Evolutionary conservation across 2,888 invertebrate genomes (phyloP).

Genomic region (Cantharis lateralis): DNA sequence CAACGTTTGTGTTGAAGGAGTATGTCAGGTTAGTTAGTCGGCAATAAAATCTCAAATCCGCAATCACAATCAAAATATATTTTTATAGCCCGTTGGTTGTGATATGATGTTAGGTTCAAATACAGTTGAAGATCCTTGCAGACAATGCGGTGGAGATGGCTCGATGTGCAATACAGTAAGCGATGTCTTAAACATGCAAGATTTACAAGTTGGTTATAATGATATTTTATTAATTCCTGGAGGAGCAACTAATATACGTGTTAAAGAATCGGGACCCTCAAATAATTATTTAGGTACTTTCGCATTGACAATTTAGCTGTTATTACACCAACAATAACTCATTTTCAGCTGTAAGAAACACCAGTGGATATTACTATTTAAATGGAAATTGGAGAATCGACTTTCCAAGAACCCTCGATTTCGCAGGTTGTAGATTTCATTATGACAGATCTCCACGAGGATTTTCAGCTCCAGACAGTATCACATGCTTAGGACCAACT

Average conservation of each 20-base stretch:
- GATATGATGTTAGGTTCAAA: constrained; percentile 91
- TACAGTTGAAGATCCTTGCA: constrained; percentile 86
- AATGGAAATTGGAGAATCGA: constrained; percentile 96
- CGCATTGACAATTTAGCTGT: background rate
- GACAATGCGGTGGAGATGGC: constrained; percentile 91
- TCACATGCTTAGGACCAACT: constrained; percentile 86
- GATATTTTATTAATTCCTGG: constrained; percentile 88
- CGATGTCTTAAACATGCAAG: constrained; percentile 72
- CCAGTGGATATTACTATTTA: constrained; percentile 81
- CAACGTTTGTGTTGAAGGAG: constrained; percentile 94
- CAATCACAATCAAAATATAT: constrained; percentile 3
- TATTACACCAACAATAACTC: background rate
- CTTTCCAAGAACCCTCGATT: constrained; percentile 78
- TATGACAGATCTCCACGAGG: constrained; percentile 85
- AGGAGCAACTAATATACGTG: constrained; percentile 88
- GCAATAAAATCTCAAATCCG: background rate
- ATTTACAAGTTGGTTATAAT: constrained; percentile 85
- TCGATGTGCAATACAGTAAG: constrained; percentile 81
- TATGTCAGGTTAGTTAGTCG: constrained; percentile 74
- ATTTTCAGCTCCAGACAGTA: constrained; percentile 81
- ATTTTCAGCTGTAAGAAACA: constrained; percentile 79
- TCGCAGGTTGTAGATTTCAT: constrained; percentile 85
- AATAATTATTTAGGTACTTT: constrained; percentile 85
- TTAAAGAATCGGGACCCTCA: constrained; percentile 79
- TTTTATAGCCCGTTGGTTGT: constrained; percentile 83